Conservation (phyloP, 2,113 vertebrate genomes). For the Ornithorhynchus anatinus region DNA sequence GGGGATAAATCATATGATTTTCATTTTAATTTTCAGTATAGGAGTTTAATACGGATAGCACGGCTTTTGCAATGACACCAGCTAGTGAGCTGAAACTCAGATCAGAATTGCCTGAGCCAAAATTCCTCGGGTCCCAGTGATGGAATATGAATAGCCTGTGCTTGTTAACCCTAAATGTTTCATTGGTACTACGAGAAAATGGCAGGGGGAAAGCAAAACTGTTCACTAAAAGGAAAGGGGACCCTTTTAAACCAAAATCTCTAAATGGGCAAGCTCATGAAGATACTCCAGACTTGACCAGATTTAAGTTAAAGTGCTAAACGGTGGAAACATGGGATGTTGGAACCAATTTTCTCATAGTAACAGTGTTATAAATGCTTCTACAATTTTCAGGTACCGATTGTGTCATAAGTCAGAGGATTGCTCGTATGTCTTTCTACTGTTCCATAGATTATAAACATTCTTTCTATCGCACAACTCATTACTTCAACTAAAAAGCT, state of each 20-base stretch:
- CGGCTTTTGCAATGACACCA: constrained; percentile 51
- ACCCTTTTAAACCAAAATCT: not conserved
- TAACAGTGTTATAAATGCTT: too few relatives aligned
- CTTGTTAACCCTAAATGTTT: not conserved
- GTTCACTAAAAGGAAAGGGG: not conserved
- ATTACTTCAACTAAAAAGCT: too few relatives aligned
- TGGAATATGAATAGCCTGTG: constrained; percentile 15
- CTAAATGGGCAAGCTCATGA: not conserved
- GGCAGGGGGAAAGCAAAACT: not conserved
- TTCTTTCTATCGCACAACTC: too few relatives aligned
- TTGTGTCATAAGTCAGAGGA: too few relatives aligned
- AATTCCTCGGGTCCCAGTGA: constrained; percentile 16
- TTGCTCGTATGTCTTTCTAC: too few relatives aligned
- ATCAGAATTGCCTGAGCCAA: constrained; percentile 21
- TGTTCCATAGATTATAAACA: too few relatives aligned
- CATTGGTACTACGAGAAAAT: constrained; percentile 12
- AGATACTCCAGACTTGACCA: not conserved
- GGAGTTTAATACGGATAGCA: constrained; percentile 55
- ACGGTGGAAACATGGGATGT: too few relatives aligned
- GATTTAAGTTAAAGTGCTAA: constrained; percentile 4
- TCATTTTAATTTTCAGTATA: constrained; percentile 67
- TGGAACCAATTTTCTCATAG: too few relatives aligned
- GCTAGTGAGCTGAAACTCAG: constrained; percentile 42
- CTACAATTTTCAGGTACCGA: too few relatives aligned
- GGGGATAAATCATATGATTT: constrained; percentile 60